A percentile compares a stretch with the other conserved stretches of the same genome.
Conservation (phyloP, 2,888 invertebrate species). For the Orthosia gracilis region DNA sequence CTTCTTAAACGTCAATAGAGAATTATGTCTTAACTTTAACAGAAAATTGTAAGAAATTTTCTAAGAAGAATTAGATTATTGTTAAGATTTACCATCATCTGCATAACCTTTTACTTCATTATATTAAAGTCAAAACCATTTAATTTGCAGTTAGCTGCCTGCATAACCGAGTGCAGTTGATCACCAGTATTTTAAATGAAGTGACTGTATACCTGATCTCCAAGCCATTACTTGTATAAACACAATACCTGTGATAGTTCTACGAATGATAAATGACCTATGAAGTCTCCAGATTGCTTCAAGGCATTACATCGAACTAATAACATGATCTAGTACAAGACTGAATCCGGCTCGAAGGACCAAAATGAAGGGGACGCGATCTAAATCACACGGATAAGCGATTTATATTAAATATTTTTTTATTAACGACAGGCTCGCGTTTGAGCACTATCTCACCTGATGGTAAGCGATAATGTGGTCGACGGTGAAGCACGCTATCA, state of each 20-base stretch:
- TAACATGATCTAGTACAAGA: too few species aligned
- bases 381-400: not conserved
- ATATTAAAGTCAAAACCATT: too few species aligned
- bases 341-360: constrained; percentile 1
- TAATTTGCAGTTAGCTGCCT: too few species aligned
- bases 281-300: too few species aligned
- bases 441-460: too few species aligned
- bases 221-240: not conserved
- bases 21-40: not conserved
- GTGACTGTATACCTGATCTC: too few species aligned
- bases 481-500: too few species aligned
- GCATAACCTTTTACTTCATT: not conserved
- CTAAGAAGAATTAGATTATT: not conserved
- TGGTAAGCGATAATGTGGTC: too few species aligned
- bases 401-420: too few species aligned
- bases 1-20: not conserved
- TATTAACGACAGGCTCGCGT: too few species aligned
- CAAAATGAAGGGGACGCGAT: not conserved
- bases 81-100: not conserved
- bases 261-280: not conserved
- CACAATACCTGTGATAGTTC: not conserved
- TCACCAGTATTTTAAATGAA: too few species aligned
- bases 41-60: not conserved
- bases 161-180: not conserved
- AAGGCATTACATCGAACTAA: too few species aligned